phyloP scores from a whole-genome alignment of 2,888 invertebrate genomes.

The Cancer borealis region DNA sequence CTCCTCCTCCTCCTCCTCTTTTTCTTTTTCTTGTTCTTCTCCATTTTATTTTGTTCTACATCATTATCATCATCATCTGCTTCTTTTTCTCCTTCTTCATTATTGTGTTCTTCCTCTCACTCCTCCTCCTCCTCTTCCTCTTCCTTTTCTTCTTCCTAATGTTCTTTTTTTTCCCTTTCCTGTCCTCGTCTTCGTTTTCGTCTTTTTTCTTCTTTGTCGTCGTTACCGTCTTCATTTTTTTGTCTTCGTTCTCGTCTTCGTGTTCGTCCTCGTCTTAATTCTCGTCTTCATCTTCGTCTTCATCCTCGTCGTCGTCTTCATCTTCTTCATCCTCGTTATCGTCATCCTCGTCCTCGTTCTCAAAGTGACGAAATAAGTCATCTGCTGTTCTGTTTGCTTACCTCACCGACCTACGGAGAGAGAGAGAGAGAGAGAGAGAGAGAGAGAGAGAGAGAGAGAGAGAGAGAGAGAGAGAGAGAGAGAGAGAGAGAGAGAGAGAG shows the following conservation, averaged over 20 bases:
- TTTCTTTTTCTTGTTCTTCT: background rate
- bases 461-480: too few species aligned
- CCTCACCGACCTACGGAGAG: too few species aligned
- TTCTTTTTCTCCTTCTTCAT: too few species aligned
- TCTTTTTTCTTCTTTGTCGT: background rate
- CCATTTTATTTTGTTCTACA: too few species aligned
- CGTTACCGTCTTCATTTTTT: background rate
- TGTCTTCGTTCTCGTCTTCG: background rate
- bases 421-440: too few species aligned
- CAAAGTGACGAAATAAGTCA: background rate
- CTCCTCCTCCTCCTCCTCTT: background rate
- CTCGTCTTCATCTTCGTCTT: background rate
- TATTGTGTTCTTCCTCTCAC: too few species aligned
- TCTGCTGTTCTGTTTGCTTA: background rate
- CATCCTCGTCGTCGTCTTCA: background rate
- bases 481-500: conserved; percentile 16
- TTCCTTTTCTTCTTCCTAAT: background rate
- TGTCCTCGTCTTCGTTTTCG: background rate
- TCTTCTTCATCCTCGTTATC: background rate
- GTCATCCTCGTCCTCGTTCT: background rate
- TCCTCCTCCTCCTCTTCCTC: too few species aligned
- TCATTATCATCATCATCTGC: too few species aligned
- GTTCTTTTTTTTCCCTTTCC: background rate
- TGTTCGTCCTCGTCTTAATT: background rate
- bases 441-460: too few species aligned